Percentiles rank a stretch among this genome's conserved stretches.
These are phyloP conservation scores for Desmodus rotundus DNA, from an alignment of 2,113 vertebrate genomes.

Conservation along the genomic window DNA sequence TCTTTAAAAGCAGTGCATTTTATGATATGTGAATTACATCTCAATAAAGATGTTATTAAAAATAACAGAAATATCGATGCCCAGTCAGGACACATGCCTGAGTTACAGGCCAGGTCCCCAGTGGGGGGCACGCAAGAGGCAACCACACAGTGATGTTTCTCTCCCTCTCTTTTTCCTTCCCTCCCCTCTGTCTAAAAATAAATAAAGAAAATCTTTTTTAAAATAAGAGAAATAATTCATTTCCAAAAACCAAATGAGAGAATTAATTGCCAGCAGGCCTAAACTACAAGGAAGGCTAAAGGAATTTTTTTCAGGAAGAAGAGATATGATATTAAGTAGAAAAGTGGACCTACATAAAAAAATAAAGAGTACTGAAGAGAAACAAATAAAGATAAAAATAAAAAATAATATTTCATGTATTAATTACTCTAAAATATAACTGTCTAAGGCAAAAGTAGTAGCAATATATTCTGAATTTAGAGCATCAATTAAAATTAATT, in stretches of 20 bases:
- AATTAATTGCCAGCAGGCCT: background rate
- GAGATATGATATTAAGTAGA: background rate
- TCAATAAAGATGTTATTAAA: background rate
- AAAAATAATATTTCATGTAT: background rate
- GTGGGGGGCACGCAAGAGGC: too few relatives aligned
- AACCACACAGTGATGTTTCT: too few relatives aligned
- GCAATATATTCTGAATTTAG: background rate
- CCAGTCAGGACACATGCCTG: too few relatives aligned
- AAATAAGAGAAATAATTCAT: background rate
- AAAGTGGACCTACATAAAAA: background rate
- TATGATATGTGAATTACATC: background rate
- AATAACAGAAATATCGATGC: background rate
- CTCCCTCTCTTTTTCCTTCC: too few relatives aligned
- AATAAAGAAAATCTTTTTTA: background rate
- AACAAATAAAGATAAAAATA: background rate
- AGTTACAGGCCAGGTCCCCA: too few relatives aligned
- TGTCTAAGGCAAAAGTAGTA: background rate
- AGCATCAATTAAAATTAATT: background rate
- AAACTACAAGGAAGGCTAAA: background rate
- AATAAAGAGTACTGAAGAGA: background rate
- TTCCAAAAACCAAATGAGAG: background rate
- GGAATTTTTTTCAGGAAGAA: background rate
- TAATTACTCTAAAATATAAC: background rate
- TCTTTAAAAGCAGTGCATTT: background rate
- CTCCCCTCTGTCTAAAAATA: too few relatives aligned